Base-by-base conservation (phyloP, 2,113 vertebrate species). In the Elaphurus davidianus region DNA sequence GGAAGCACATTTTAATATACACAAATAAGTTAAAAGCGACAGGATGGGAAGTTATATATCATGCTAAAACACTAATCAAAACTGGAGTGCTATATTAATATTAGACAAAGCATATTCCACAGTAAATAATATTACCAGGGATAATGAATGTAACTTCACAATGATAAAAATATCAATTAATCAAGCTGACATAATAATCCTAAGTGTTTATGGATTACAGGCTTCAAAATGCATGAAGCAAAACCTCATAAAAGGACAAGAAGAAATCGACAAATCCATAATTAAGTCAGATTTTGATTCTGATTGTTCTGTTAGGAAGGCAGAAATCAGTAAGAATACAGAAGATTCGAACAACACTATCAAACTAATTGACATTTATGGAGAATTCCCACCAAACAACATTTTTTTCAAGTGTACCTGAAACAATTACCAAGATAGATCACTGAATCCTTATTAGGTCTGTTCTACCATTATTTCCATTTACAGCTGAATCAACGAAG, bases 201-300 rank as follows among this genome's bases (percentile, higher is more conserved):
- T 57, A 36, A 85, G 50, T 78, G 28, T 91, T 94, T 71, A 45
- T 87, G 64, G 64, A 82, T 25, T 71, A 30, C 7, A 81, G 59
- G 86, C 30, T 97, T 97, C 87, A 95, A 93, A 93, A 95, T 89
- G 2, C 36, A 50, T 21, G 27, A 93, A 96, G 14, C 52, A 50
- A 83, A 96, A 92, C 40, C n/a, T 95, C 71, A 16, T 0, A 54
- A 36, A 82, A 87, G n/a, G 74, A 10, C 3, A 50, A 87, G 33
- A 55, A 67, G 76, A 89, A 86, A 93, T 1, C 40, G 71, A 85
- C 30, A 98, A 55, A 91, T 57, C 3, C 21, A 30, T 21, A 76
- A 28, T 55, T 64, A 23, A 25, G 14, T 50, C 27, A 64, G 40
- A 94, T 91, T 87, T 94, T 3, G 57, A n/a, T 47, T 8, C 25